phyloP scores from a whole-genome alignment of 2,113 vertebrate species.

The Cyphomyrus discorhynchus region DNA sequence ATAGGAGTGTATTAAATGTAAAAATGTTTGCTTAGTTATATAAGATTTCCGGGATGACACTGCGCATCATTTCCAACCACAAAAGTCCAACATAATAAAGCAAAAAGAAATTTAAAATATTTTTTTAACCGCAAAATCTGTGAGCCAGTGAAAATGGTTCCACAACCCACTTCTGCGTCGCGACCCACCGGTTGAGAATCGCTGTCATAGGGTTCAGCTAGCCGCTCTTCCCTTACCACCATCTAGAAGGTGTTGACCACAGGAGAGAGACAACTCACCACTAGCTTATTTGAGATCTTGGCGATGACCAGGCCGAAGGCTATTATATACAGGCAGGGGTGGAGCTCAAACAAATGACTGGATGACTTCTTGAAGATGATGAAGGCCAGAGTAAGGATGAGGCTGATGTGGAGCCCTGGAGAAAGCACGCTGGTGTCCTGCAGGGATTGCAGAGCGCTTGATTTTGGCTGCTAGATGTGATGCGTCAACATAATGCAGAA shows the following conservation, averaged over 20 bases:
- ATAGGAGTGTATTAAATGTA: not conserved
- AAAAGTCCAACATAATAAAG: not conserved
- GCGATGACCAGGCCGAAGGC: slow-evolving; percentile 85
- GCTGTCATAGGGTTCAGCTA: not conserved
- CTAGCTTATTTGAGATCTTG: slow-evolving; percentile 92
- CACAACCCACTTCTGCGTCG: not conserved
- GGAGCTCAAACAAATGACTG: slow-evolving; percentile 79
- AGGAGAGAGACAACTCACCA: slow-evolving; percentile 63
- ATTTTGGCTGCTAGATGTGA: not conserved
- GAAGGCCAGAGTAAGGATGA: slow-evolving; percentile 78
- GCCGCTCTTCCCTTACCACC: not conserved
- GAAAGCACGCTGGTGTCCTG: slow-evolving; percentile 94
- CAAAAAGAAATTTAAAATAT: not conserved
- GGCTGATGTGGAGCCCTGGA: slow-evolving; percentile 83
- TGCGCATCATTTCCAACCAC: not conserved
- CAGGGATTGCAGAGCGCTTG: slow-evolving; percentile 24
- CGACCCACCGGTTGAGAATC: not conserved
- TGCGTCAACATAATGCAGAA: not conserved
- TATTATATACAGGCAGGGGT: slow-evolving; percentile 86
- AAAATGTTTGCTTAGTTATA: not conserved
- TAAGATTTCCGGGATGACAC: not conserved
- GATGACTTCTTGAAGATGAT: slow-evolving; percentile 94
- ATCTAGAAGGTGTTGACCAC: not conserved
- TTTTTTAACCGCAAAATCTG: not conserved
- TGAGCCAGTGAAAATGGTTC: not conserved